Conservation (phyloP, 2,888 invertebrate species). For the Brenthis daphne region DNA sequence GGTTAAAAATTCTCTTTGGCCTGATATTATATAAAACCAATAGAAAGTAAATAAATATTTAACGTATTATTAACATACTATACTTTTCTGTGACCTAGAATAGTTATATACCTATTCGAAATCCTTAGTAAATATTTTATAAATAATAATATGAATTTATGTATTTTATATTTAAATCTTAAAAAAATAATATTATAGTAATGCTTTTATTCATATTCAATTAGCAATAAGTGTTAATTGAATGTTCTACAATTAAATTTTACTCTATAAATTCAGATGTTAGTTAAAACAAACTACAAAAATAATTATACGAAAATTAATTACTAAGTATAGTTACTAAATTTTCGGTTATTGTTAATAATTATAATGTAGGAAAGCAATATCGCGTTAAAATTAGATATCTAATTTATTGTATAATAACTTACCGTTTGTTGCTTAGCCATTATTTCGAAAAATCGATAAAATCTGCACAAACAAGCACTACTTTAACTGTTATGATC, state of each 20-base stretch:
- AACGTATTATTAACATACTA: not conserved
- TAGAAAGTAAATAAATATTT: conserved; percentile 13
- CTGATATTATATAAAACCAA: conserved; percentile 3
- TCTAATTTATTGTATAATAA: conserved; percentile 29
- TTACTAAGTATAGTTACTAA: too few species aligned
- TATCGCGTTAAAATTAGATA: not conserved
- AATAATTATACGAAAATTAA: too few species aligned
- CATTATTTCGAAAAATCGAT: conserved; percentile 53
- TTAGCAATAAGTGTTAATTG: too few species aligned
- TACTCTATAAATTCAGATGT: too few species aligned
- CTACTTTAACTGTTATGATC: conserved; percentile 34
- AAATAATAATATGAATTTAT: conserved; percentile 1
- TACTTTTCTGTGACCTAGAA: conserved; percentile 5
- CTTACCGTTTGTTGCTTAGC: conserved; percentile 69
- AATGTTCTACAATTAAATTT: too few species aligned
- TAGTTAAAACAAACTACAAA: too few species aligned
- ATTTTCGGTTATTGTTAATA: not conserved
- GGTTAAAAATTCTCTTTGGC: not conserved
- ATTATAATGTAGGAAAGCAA: not conserved
- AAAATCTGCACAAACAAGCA: conserved; percentile 54
- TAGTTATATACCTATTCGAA: not conserved
- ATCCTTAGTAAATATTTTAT: not conserved
- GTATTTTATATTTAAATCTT: not conserved
- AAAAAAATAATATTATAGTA: too few species aligned
- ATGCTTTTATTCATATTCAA: too few species aligned